phyloP scores from a whole-genome alignment of 2,888 invertebrate genomes.

The Chorisops tibialis region DNA sequence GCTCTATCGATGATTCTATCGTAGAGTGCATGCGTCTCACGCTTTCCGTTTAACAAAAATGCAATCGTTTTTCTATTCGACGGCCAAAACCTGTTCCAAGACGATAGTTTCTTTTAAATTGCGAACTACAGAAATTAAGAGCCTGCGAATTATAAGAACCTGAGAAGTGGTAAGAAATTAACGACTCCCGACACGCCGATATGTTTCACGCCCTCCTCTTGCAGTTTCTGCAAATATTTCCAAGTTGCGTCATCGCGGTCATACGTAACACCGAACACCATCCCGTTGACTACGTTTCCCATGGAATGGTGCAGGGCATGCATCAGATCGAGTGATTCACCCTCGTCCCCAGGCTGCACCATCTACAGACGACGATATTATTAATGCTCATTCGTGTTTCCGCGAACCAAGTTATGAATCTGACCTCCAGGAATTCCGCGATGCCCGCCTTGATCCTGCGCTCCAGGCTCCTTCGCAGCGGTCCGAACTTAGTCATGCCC shows the following conservation, averaged over 20 bases:
- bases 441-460: constrained; percentile 62
- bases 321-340: constrained; percentile 41
- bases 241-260: constrained; percentile 68
- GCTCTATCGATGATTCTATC: constrained; percentile 61
- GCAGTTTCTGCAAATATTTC: constrained; percentile 71
- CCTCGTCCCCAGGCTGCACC: background rate
- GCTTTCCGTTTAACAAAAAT: constrained; percentile 65
- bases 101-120: background rate
- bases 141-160: constrained; percentile 52
- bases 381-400: background rate
- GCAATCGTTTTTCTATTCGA: constrained; percentile 62
- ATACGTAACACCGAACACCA: constrained; percentile 75
- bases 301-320: constrained; percentile 59
- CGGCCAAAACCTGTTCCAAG: constrained; percentile 48
- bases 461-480: constrained; percentile 62
- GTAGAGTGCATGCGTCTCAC: constrained; percentile 70
- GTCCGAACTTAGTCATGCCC: constrained; percentile 66
- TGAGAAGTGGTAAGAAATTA: constrained; percentile 79
- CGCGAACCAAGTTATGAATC: background rate
- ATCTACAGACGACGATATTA: background rate
- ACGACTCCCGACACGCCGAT: constrained; percentile 79
- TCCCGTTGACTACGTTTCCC: constrained; percentile 72
- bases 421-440: constrained; percentile 60
- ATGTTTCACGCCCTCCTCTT: constrained; percentile 79
- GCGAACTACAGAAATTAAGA: background rate